Percentiles rank a stretch among this genome's conserved stretches.
These are phyloP conservation scores for Amphimallon solstitiale DNA, from an alignment of 2,888 invertebrate genomes.

Conservation along the genomic window DNA sequence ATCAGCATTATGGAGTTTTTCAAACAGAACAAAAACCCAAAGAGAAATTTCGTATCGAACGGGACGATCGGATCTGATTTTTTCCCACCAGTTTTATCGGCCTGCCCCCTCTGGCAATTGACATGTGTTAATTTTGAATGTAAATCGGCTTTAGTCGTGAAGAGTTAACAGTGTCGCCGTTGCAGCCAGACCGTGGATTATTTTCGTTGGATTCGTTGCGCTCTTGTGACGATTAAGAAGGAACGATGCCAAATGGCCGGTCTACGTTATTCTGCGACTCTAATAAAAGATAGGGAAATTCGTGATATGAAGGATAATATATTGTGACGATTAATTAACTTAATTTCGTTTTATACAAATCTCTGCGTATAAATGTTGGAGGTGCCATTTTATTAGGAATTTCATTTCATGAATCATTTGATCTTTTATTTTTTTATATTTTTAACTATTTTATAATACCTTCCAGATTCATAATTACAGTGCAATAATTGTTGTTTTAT, in stretches of 20 bases:
- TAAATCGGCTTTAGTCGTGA: slow-evolving; percentile 38
- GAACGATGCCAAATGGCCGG: slow-evolving; percentile 17
- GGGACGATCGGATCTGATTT: background rate
- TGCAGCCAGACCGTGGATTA: slow-evolving; percentile 12
- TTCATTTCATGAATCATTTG: too few relatives aligned
- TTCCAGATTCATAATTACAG: too few relatives aligned
- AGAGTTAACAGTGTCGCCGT: slow-evolving; percentile 34
- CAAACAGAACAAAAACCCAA: too few relatives aligned
- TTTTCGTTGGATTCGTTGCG: slow-evolving; percentile 12
- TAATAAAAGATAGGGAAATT: slow-evolving; percentile 2
- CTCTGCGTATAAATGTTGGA: too few relatives aligned
- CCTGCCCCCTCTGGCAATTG: slow-evolving; percentile 25
- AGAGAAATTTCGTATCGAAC: background rate
- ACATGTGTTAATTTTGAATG: slow-evolving; percentile 41
- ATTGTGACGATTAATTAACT: background rate
- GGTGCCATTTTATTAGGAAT: too few relatives aligned
- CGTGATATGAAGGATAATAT: slow-evolving; percentile 1
- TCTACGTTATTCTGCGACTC: background rate
- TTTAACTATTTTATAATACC: too few relatives aligned
- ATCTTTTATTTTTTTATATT: too few relatives aligned
- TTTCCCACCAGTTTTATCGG: background rate
- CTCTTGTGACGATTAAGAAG: slow-evolving; percentile 5
- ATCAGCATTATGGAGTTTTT: too few relatives aligned
- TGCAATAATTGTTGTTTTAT: too few relatives aligned
- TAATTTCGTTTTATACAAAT: too few relatives aligned